Evolutionary conservation across 2,113 vertebrate genomes (phyloP).

Genomic region (Erythrocercus mccallii): DNA sequence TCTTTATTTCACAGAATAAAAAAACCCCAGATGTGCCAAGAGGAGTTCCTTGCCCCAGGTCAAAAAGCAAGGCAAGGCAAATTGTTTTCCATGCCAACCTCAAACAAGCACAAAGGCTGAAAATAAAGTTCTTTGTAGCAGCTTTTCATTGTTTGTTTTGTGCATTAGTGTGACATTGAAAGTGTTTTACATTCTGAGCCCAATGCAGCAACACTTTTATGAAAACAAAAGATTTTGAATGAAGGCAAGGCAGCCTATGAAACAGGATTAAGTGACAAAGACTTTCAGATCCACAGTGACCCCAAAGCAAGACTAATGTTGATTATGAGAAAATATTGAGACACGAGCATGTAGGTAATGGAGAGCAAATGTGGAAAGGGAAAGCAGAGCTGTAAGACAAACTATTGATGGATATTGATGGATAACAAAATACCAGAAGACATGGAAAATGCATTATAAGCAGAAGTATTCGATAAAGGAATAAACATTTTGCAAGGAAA

Average conservation of each 20-base stretch:
- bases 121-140: not conserved
- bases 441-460: fast-evolving
- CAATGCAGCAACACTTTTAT: not conserved
- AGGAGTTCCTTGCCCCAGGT: not conserved
- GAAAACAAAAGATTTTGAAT: not conserved
- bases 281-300: not conserved
- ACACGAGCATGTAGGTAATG: fast-evolving
- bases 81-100: not conserved
- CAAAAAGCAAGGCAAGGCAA: constrained; percentile 1
- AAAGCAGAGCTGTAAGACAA: not conserved
- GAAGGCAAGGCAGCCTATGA: not conserved
- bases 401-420: not conserved
- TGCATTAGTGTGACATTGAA: not conserved
- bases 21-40: not conserved
- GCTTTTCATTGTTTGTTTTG: not conserved
- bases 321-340: not conserved
- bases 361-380: not conserved
- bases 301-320: not conserved
- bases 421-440: not conserved
- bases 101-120: not conserved
- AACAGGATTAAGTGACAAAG: not conserved
- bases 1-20: not conserved
- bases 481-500: not conserved
- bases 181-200: not conserved
- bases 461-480: not conserved